Evolutionary conservation across 2,888 invertebrate species (phyloP), one percentile per base, ranked within the genome.

Genomic region (Selenia dentaria): DNA sequence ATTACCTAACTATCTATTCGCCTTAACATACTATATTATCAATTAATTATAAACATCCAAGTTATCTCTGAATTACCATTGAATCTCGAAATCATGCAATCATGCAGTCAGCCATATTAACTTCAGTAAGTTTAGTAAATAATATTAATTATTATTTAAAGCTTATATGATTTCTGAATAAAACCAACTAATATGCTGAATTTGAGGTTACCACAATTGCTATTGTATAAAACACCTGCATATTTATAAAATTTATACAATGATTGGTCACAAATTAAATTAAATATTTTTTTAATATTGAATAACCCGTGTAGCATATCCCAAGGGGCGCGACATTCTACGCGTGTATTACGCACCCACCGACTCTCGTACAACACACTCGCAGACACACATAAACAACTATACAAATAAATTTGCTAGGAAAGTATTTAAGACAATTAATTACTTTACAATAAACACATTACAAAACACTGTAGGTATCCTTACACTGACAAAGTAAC

Each of bases 381-480:
- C 52, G 45, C 42, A n/a, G n/a, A n/a, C n/a, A n/a, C n/a, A 54
- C 57, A 54, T 54, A 61, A 55, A 34, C 44, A 66, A 68, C 63
- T 74, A 79, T 70, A 72, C 68, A 75, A 79, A 74, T 67, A 67
- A 59, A 72, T 75, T 71, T 59, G 65, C 74, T 79, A 80, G 60
- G 61, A 76, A 79, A 75, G 59, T 69, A 73, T 71, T n/a, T n/a
- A n/a, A n/a, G n/a, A n/a, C n/a, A n/a, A n/a, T n/a, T 64, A 59
- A 74, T 74, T 72, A 76, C 64, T 77, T 79, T 81, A 82, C 75
- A 67, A 80, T 76, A 76, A 78, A 81, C 74, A 78, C 68, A 69
- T 76, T 77, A 76, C 59, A 77, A 82, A 80, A 80, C 73, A 78
- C 74, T 74, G 76, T 79, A 79, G 72, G 70, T 18, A 18, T 79